Evolutionary conservation across 2,888 invertebrate species (phyloP).

Genomic region (Glyphotaelius pellucidus): DNA sequence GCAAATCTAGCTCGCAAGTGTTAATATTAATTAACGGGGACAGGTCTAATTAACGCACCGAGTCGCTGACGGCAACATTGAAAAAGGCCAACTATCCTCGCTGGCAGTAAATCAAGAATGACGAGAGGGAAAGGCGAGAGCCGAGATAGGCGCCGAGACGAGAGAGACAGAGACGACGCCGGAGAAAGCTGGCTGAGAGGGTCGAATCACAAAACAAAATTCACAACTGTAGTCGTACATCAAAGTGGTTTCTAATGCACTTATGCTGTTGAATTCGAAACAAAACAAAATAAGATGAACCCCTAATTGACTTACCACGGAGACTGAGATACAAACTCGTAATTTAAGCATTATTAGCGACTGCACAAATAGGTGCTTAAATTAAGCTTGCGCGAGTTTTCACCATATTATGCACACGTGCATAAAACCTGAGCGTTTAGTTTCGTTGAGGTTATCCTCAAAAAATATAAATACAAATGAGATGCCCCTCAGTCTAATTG

Average conservation of each 20-base stretch:
- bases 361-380: background rate
- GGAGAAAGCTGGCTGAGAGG: conserved; percentile 29
- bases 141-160: background rate
- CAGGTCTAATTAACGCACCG: conserved; percentile 62
- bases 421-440: background rate
- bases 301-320: conserved; percentile 2
- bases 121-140: conserved; percentile 22
- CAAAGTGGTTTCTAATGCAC: conserved; percentile 2
- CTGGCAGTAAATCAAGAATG: conserved; percentile 45
- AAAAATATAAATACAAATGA: background rate
- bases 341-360: background rate
- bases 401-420: background rate
- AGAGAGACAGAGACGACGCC: conserved; percentile 18
- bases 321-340: background rate
- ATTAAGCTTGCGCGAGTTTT: background rate
- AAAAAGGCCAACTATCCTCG: conserved; percentile 44
- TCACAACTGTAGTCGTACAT: background rate
- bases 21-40: conserved; percentile 61
- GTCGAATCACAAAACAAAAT: conserved; percentile 30
- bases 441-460: background rate
- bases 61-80: conserved; percentile 52
- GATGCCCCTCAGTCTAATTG: no score
- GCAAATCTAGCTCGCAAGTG: conserved; percentile 54
- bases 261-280: background rate
- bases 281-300: background rate